Base-by-base conservation (phyloP, 2,888 invertebrate genomes). In the Rutpela maculata region DNA sequence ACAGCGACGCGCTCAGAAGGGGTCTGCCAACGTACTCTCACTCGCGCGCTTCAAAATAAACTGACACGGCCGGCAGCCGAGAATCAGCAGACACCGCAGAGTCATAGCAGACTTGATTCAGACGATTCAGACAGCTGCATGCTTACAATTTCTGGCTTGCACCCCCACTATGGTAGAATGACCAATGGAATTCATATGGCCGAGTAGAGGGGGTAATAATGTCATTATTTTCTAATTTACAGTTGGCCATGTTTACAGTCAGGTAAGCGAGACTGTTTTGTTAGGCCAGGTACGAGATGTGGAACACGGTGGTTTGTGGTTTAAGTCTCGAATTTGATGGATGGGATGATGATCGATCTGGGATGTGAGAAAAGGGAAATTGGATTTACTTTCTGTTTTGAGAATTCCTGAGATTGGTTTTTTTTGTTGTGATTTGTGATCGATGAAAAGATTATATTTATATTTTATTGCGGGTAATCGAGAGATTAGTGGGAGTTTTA, bases 201-300 rank as follows among this genome's bases (percentile, higher is more conserved):
- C 76, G 80, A 78, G 77, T 77, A 79, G 88, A 81, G 87, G 89
- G 89, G 88, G 87, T 90, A 89, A 89, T 89, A 89, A 89, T 88
- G 87, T 89, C 89, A 89, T 90, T 90, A 89, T 88, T 88, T 88
- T 87, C 86, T 89, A 89, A 89, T 90, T 89, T 88, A 88, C 88
- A 88, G 88, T 87, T 85, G 88, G 85, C 87, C 88, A 88, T 86
- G 86, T 86, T 85, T 84, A 85, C 84, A 79, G 83, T 84, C 87
- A 88, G 87, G 88, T 87, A 87, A 79, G 81, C 79, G 78, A 78
- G 70, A 26, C 22, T 19, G 77, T 66, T n/a, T 78, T 19, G 77
- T 66, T 78, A 78, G 78, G 73, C 31, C 63, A 74, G 76, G 75
- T 60, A 75, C 22, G 70, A 70, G 60, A 43, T 62, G 70, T 19